Conservation (phyloP, 2,113 vertebrate genomes). For the Alexandromys fortis region DNA sequence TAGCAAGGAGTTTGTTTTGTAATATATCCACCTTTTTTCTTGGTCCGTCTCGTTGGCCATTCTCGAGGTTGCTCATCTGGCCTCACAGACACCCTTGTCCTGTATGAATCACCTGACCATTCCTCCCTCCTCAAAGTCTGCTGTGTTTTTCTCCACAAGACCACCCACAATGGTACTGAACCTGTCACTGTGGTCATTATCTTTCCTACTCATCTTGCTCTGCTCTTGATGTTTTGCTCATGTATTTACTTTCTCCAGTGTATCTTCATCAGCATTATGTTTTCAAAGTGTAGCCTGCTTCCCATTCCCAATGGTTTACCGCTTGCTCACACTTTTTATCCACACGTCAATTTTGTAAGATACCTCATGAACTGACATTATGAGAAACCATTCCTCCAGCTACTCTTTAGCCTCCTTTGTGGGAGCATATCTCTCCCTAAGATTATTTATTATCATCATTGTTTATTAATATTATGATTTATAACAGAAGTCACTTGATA, state of each 20-base stretch:
- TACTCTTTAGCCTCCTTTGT: neutral
- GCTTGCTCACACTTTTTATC: neutral
- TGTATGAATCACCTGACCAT: neutral
- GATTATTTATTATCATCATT: neutral
- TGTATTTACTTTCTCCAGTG: neutral
- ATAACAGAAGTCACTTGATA: constrained; percentile 1
- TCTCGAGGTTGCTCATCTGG: neutral
- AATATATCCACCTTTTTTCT: neutral
- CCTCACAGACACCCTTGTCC: neutral
- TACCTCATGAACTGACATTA: neutral
- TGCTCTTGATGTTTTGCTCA: neutral
- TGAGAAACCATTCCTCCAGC: neutral
- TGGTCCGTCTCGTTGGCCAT: neutral
- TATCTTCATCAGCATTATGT: neutral
- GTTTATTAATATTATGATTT: neutral
- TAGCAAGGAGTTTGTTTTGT: constrained; percentile 5
- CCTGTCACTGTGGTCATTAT: neutral
- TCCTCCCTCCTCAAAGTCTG: neutral
- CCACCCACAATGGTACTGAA: neutral
- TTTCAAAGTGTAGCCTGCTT: neutral
- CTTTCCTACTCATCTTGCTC: neutral
- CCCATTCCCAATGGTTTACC: neutral
- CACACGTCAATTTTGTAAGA: neutral
- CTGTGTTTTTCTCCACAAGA: neutral
- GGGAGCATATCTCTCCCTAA: neutral